Evolutionary conservation across 2,797 vertebrate genomes (phyloP).

Genomic region (Lerista edwardsae): DNA sequence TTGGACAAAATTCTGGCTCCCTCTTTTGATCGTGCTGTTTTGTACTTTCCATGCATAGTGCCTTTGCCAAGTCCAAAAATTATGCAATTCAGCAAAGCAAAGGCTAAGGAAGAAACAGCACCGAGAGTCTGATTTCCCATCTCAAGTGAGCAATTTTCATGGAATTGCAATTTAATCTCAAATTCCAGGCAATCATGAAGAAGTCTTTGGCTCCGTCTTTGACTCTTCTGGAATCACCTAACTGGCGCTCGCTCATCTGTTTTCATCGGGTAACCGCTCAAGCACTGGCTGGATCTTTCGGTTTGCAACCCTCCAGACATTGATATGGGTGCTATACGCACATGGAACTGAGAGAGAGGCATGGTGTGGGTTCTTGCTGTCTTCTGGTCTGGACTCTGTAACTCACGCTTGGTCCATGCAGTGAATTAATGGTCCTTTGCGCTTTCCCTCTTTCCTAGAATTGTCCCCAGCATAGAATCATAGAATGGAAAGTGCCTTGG

Average conservation of each 20-base stretch:
- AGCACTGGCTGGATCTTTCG: slow-evolving; percentile 45
- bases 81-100: slow-evolving; percentile 11
- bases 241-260: slow-evolving; percentile 43
- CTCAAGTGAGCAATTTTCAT: slow-evolving; percentile 18
- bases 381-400: slow-evolving; percentile 4
- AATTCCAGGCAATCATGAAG: slow-evolving; percentile 42
- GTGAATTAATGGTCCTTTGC: neutral
- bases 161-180: slow-evolving; percentile 43
- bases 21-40: slow-evolving; percentile 22
- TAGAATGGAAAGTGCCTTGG: too few species aligned
- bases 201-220: slow-evolving; percentile 40
- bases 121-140: slow-evolving; percentile 17
- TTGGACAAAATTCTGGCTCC: slow-evolving; percentile 31
- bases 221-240: slow-evolving; percentile 50
- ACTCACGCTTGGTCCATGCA: neutral
- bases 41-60: neutral
- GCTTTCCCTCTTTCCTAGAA: neutral
- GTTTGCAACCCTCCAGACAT: slow-evolving; percentile 28
- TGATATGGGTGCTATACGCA: slow-evolving; percentile 38
- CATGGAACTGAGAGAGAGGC: neutral
- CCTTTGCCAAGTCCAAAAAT: slow-evolving; percentile 14
- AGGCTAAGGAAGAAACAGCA: neutral
- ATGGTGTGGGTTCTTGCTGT: slow-evolving; percentile 15
- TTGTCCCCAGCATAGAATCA: neutral
- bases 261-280: slow-evolving; percentile 50